These are phyloP conservation scores for Zelostemma sp. DNA, from an alignment of 1,140 invertebrate species.

Conservation along the genomic window DNA sequence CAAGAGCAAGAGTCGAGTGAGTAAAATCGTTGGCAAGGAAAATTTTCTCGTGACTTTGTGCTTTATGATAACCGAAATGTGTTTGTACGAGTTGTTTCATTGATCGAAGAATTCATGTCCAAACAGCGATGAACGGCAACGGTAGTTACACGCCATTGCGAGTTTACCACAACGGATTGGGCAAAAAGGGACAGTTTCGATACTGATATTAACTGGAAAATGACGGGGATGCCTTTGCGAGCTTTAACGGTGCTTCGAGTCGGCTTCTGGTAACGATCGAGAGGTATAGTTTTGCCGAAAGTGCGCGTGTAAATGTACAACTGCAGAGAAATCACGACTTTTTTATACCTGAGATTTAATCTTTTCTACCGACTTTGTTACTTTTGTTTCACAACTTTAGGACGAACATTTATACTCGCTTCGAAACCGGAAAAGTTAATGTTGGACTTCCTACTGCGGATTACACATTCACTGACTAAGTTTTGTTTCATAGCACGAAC, in stretches of 20 bases:
- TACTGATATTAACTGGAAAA: constrained; percentile 71
- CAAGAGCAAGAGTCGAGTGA: constrained; percentile 55
- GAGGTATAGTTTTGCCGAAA: neutral
- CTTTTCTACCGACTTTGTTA: too few relatives aligned
- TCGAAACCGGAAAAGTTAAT: too few relatives aligned
- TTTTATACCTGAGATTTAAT: too few relatives aligned
- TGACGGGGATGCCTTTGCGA: constrained; percentile 9
- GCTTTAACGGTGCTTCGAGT: constrained; percentile 10
- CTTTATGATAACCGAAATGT: too few relatives aligned
- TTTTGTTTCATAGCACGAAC: neutral
- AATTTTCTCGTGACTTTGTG: constrained; percentile 14
- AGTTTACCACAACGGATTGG: constrained; percentile 83
- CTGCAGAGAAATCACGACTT: too few relatives aligned
- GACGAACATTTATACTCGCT: too few relatives aligned
- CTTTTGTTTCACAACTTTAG: too few relatives aligned
- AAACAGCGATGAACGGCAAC: constrained; percentile 77
- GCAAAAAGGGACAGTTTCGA: constrained; percentile 82
- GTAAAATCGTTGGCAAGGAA: constrained; percentile 22
- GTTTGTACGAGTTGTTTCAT: too few relatives aligned
- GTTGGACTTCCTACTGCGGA: too few relatives aligned
- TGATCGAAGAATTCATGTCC: constrained; percentile 25
- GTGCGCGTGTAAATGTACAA: neutral
- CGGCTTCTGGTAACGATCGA: neutral
- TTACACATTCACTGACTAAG: too few relatives aligned
- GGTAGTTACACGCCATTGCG: constrained; percentile 82